Evolutionary conservation across 1,140 invertebrate species (phyloP), one percentile per base, ranked within the genome.

Genomic region (Drosophila willistoni): DNA sequence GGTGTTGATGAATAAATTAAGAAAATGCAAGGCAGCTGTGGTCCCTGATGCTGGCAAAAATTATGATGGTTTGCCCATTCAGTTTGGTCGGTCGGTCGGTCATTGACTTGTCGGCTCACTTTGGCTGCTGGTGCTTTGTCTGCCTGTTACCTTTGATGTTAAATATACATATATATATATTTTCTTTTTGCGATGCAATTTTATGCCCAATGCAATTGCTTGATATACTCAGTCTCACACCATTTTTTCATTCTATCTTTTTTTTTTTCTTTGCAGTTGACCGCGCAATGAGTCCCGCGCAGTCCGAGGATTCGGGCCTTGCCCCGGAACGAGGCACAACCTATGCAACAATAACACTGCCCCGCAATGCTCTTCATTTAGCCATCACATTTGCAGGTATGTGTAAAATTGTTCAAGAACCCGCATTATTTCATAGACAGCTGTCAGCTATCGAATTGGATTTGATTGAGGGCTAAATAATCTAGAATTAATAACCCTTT

Each of bases 351-450:
- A 92, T 92, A 63, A 92, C 91, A 56, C 72, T 92, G 75, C 91
- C 91, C 33, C 81, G 91, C 59, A 92, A 91, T 64, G 79, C 86
- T 34, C 84, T 83, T 25, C 82, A 91, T 64, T 80, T 92, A 79
- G 91, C 86, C 70, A 92, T 92, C 77, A 90, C 85, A 54, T 92
- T 92, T 66, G 90, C 84, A 86, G 91, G 91, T 92, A 80, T 92
- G 90, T 36, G 14, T 10, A 29, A 68, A 51, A 25, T 64, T 19
- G 4, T 36, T 25, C 12, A 17, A 2, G 12, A 13, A 39, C 14
- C 14, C 36, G 57, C 57, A 41, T 14, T 13, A 41, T 60, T 60
- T 12, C 51, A 59, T 62, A 10, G 29, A 65, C 34, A 72, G 59
- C 62, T 33, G 55, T 10, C 61, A 63, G 36, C 3, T 57, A 29